A percentile compares a stretch with the other conserved stretches of the same genome.
These are phyloP conservation scores for Lasioglossum vierecki DNA, from an alignment of 2,888 invertebrate genomes.

Conservation along the genomic window DNA sequence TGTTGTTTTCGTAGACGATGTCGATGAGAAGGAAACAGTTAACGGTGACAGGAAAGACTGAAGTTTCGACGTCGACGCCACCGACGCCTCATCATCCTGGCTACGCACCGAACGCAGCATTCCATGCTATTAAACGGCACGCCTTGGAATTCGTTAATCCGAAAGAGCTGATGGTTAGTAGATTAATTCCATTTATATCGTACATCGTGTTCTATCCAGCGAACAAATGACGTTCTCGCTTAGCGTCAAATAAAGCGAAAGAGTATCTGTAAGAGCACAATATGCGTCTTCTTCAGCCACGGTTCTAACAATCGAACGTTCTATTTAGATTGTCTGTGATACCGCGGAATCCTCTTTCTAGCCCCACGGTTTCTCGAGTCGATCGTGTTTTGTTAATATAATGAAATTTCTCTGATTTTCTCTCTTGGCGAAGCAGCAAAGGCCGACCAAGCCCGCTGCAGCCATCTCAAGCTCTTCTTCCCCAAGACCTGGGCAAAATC, in stretches of 20 bases:
- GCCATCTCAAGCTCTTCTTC: constrained; percentile 85
- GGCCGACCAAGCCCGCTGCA: constrained; percentile 85
- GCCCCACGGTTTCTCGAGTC: constrained; percentile 59
- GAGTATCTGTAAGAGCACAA: constrained; percentile 26
- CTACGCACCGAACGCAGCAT: constrained; percentile 97
- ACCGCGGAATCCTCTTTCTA: constrained; percentile 47
- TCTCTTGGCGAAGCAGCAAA: constrained; percentile 84
- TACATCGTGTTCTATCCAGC: not conserved
- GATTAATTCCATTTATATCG: not conserved
- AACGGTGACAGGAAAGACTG: constrained; percentile 81
- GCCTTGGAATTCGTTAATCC: constrained; percentile 95
- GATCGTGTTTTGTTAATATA: constrained; percentile 74
- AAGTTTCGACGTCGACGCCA: constrained; percentile 84
- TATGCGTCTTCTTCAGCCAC: constrained; percentile 41
- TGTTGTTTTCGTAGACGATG: constrained; percentile 74
- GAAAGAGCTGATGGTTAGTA: constrained; percentile 92
- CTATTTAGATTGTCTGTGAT: constrained; percentile 29
- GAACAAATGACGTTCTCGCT: not conserved
- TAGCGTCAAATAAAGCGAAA: constrained; percentile 1
- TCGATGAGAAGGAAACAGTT: constrained; percentile 80
- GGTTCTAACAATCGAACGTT: constrained; percentile 32
- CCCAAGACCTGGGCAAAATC: constrained; percentile 85
- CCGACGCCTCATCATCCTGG: constrained; percentile 90
- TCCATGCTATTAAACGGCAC: constrained; percentile 98
- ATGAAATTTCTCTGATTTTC: constrained; percentile 82